Base-by-base conservation (phyloP, 2,113 vertebrate genomes). In the Catharus fuscescens region DNA sequence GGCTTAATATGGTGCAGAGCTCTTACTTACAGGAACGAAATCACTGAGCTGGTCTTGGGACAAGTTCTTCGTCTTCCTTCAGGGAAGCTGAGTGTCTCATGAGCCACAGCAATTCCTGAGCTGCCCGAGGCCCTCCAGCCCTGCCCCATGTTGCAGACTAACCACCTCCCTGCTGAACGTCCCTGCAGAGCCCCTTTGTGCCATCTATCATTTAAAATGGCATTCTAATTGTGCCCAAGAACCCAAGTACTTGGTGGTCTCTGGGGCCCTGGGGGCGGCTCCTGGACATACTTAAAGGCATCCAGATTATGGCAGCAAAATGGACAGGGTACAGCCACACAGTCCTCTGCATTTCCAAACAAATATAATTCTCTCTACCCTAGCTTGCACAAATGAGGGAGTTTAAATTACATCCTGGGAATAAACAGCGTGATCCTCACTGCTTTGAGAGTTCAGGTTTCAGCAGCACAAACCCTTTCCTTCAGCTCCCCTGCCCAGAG, bases 41-140 rank as follows among this genome's bases (percentile, higher is more conserved):
- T n/a, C 29, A 76, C 23, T 38, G 64, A 67, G 13, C 23, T 80
- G 24, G 17, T 53, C 36, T 10, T 61, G 32, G 25, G 40, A 36
- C 4, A 47, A 74, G 52, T 19, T 82, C 50, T 69, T 65, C 18
- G 13, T 45, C 54, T 86, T 74, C 8, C 14, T 38, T 82, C 8
- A 24, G 47, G 40, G 52, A 70, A 70, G 12, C 0, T 0, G 2
- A 26, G 1, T 3, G 4, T 28, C 52, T 44, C 0, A 1, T 65
- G 19, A 91, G 32, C 29, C n/a, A 21, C 1, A 5, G 40, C 29
- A 40, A 47, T 83, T 74, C 8, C 21, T 13, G 29, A 56, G 44
- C 16, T 36, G 71, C 16, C 21, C 6, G 18, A 64, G 31, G 18
- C 7, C 4, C 32, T 81, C 34, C 25, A 69, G 13, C 50, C n/a